Percentiles rank a stretch among this genome's conserved stretches.
Conservation (phyloP, 2,797 vertebrate species). For the Meriones psammophilus region DNA sequence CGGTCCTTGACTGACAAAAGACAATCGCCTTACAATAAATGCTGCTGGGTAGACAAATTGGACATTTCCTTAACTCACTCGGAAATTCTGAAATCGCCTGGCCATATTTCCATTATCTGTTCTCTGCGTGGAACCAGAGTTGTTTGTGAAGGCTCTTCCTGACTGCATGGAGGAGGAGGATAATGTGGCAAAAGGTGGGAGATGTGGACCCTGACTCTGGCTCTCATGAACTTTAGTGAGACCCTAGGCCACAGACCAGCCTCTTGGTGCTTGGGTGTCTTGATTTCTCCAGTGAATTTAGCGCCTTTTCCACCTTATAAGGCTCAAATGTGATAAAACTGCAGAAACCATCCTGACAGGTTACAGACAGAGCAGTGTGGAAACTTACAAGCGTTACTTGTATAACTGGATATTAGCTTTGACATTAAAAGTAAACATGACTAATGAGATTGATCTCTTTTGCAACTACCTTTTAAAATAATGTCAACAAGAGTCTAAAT, state of each 20-base stretch:
- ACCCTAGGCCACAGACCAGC: not conserved
- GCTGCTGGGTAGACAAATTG: not conserved
- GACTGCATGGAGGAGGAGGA: not conserved
- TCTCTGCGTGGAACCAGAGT: not conserved
- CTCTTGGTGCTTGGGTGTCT: not conserved
- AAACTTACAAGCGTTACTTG: conserved; percentile 54
- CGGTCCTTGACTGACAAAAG: not conserved
- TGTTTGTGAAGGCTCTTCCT: not conserved
- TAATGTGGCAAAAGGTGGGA: not conserved
- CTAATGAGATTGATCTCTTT: conserved; percentile 45
- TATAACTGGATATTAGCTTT: conserved; percentile 40
- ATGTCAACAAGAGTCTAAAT: conserved; percentile 60
- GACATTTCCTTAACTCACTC: not conserved
- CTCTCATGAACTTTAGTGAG: not conserved
- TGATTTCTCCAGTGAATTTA: not conserved
- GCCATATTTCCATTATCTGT: not conserved
- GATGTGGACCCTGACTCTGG: not conserved
- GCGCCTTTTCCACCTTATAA: conserved; percentile 62
- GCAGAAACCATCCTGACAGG: conserved; percentile 55
- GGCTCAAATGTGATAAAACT: conserved; percentile 69
- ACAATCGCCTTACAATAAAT: not conserved
- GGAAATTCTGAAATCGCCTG: not conserved
- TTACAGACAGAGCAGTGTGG: conserved; percentile 12
- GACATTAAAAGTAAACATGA: conserved; percentile 59
- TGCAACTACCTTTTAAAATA: conserved; percentile 74